Percentiles rank a stretch among this genome's conserved stretches.
phyloP scores from a whole-genome alignment of 2,797 vertebrate species.

The Coregonus sp. region DNA sequence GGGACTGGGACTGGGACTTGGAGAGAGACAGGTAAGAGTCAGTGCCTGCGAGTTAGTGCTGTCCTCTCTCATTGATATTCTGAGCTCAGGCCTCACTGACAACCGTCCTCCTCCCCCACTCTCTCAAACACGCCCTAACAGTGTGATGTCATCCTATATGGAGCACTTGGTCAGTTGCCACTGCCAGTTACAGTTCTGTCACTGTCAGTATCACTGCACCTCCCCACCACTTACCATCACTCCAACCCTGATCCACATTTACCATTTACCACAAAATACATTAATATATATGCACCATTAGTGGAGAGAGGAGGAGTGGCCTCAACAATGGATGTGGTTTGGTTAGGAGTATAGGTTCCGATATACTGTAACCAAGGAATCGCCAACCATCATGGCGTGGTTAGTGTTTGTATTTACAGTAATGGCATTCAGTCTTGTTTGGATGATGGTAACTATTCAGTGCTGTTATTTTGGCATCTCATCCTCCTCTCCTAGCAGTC shows the following conservation, averaged over 20 bases:
- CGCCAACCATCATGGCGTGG: not conserved
- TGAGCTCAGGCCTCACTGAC: slow-evolving; percentile 57
- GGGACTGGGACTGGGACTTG: no score
- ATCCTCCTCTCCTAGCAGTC: not conserved
- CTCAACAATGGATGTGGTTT: not conserved
- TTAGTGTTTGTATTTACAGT: not conserved
- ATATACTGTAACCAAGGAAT: no score
- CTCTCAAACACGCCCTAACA: slow-evolving; percentile 27
- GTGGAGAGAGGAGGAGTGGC: not conserved
- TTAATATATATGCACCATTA: not conserved
- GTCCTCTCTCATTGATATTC: slow-evolving; percentile 69
- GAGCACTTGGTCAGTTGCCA: slow-evolving; percentile 72
- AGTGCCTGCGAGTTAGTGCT: slow-evolving; percentile 43
- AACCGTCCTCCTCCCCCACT: slow-evolving; percentile 10
- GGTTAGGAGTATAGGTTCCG: not conserved
- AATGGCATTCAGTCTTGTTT: not conserved
- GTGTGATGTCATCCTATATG: slow-evolving; percentile 78
- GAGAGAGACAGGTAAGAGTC: slow-evolving; percentile 29
- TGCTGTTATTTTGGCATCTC: not conserved
- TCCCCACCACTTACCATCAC: slow-evolving; percentile 13
- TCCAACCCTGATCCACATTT: not conserved
- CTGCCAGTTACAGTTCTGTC: slow-evolving; percentile 63
- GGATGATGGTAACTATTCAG: not conserved
- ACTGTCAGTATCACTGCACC: slow-evolving; percentile 57
- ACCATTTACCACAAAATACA: not conserved